Evolutionary conservation across 1,140 invertebrate genomes (phyloP), one percentile per base, ranked within the genome.

Genomic region (Campoletis sonorensis): DNA sequence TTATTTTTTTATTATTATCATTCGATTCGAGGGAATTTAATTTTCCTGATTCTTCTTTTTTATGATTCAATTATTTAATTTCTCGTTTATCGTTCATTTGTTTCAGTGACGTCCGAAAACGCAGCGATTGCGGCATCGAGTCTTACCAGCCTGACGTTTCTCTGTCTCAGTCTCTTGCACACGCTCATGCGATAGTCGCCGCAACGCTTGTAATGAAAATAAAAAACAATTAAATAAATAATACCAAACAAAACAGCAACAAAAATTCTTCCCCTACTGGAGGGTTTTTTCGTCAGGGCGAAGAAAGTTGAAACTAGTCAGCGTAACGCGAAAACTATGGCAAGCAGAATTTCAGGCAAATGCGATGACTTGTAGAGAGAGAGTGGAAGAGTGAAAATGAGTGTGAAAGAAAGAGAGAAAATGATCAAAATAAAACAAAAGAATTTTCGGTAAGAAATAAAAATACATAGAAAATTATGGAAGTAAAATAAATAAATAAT

Each of bases 41-140:
- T 64, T 13, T n/a, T 27, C 23, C 23, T 18, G 18, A 1, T 13
- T 7, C 5, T 23, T 58, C 7, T n/a, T 58, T 64, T 64, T 15
- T 64, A 64, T 64, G 4, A 64, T 23, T n/a, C n/a, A 64, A 8
- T 23, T 1, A n/a, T 21, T 4, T 54, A 54, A 54, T 64, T 64
- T 64, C 61, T 4, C 61, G 61, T 64, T 23, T 64, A 7, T 89
- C 88, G 88, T 89, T 49, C 88, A 88, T 64, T 23, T 89, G 88
- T 89, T 89, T 49, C 88, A 89, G 88, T 89, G 79, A 89, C 87
- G 75, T 88, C 86, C 45, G 88, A 88, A 72, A 89, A 85, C 81
- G 83, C 70, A 83, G 86, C 71, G 75, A 80, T 58, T 72, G 76
- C 37, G 81, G 76, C 30, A 84, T 75, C 23, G 78, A 75, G 40